Percentiles rank a stretch among this genome's conserved stretches.
Evolutionary conservation across 2,888 invertebrate genomes (phyloP).

Genomic region (Resseliella maxima): DNA sequence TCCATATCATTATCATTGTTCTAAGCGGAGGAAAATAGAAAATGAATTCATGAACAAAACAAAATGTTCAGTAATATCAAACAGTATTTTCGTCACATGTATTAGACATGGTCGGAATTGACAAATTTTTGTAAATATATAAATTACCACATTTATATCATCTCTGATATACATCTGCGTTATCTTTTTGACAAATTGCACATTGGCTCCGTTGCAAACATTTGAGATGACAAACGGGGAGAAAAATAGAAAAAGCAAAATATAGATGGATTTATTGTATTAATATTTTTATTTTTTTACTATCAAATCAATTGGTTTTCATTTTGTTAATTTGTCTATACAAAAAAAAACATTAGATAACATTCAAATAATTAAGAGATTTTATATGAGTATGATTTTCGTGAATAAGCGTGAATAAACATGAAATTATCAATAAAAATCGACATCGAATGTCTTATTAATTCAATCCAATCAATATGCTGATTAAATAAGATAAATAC

Average conservation of each 20-base stretch:
- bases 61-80: too few species aligned
- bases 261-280: neutral
- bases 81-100: too few species aligned
- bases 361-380: slow-evolving; percentile 36
- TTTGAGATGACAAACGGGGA: too few species aligned
- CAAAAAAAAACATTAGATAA: neutral
- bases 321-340: neutral
- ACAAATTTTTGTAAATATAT: too few species aligned
- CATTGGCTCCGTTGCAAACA: too few species aligned
- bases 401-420: neutral
- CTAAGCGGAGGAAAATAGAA: too few species aligned
- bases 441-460: neutral
- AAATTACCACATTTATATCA: too few species aligned
- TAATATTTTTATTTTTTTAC: slow-evolving; percentile 16
- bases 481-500: neutral
- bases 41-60: too few species aligned
- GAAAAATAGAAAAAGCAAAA: neutral
- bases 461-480: slow-evolving; percentile 15
- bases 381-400: neutral
- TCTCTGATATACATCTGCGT: too few species aligned
- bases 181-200: too few species aligned
- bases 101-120: too few species aligned
- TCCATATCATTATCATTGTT: too few species aligned
- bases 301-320: neutral
- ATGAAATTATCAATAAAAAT: slow-evolving; percentile 20